Conservation (phyloP, 1,140 invertebrate species). For the Cardiocondyla obscurior region DNA sequence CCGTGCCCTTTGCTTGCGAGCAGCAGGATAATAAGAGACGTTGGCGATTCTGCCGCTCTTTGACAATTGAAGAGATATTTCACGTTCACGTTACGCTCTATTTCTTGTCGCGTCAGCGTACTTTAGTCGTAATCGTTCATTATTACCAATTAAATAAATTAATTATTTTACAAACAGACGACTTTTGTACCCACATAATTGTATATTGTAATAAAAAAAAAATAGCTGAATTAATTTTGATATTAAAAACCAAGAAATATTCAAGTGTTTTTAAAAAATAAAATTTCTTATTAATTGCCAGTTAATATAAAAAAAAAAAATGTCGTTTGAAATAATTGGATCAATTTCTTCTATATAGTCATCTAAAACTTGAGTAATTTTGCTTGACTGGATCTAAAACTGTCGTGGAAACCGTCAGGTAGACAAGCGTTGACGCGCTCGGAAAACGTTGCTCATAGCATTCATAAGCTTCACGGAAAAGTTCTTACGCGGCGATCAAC, state of each 20-base stretch:
- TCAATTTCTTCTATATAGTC: not conserved
- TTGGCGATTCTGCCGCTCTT: not conserved
- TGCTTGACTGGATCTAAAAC: not conserved
- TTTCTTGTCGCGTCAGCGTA: not conserved
- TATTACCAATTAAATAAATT: not conserved
- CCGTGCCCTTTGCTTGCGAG: not conserved
- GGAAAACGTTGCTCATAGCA: not conserved
- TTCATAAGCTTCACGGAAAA: conserved; percentile 49
- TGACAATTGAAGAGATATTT: not conserved
- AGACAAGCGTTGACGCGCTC: not conserved
- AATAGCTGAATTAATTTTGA: not conserved
- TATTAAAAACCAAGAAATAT: no score
- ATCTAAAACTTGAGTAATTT: not conserved
- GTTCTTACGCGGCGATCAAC: conserved; percentile 20
- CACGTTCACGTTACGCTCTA: not conserved
- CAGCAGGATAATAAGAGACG: conserved; percentile 13
- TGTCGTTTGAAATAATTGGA: not conserved
- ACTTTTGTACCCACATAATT: no score
- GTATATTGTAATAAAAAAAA: no score
- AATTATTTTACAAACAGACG: no score
- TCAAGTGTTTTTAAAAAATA: no score
- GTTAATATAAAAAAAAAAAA: not conserved
- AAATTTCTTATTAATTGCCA: not conserved
- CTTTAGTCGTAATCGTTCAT: not conserved
- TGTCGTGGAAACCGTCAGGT: not conserved